Conservation (phyloP, 2,888 invertebrate genomes). For the Lasioglossum villosulum region DNA sequence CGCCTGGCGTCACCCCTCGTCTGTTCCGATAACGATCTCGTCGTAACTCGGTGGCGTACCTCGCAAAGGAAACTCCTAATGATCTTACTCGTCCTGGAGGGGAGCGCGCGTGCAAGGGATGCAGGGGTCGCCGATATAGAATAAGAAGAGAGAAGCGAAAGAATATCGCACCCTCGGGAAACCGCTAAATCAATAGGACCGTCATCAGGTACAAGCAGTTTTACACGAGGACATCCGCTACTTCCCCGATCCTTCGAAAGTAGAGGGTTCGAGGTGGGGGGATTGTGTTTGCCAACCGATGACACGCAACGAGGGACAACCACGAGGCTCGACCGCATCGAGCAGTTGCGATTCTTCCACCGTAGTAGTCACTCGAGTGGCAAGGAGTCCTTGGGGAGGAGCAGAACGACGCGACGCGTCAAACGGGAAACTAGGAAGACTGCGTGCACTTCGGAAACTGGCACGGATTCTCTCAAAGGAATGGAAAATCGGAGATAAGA, state of each 20-base stretch:
- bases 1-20: conserved; percentile 15
- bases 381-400: conserved; percentile 58
- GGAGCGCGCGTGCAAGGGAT: conserved; percentile 45
- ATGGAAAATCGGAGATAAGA: not conserved
- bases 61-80: conserved; percentile 74
- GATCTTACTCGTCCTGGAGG: conserved; percentile 64
- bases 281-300: conserved; percentile 35
- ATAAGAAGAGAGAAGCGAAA: conserved; percentile 53
- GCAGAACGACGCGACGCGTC: conserved; percentile 22
- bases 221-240: conserved; percentile 51
- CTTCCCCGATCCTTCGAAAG: not conserved
- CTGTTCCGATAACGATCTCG: conserved; percentile 35
- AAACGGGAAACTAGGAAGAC: conserved; percentile 49
- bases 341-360: conserved; percentile 25
- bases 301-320: conserved; percentile 49
- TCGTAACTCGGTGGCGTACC: conserved; percentile 29
- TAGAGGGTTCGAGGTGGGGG: conserved; percentile 1
- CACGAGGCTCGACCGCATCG: conserved; percentile 18
- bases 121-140: conserved; percentile 36
- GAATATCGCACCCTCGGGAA: conserved; percentile 72
- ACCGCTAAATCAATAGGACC: conserved; percentile 80
- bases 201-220: conserved; percentile 77
- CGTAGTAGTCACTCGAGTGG: conserved; percentile 44
- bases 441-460: not conserved
- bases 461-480: not conserved